phyloP scores from a whole-genome alignment of 2,888 invertebrate species.

The Mimumesa dahlbomi region DNA sequence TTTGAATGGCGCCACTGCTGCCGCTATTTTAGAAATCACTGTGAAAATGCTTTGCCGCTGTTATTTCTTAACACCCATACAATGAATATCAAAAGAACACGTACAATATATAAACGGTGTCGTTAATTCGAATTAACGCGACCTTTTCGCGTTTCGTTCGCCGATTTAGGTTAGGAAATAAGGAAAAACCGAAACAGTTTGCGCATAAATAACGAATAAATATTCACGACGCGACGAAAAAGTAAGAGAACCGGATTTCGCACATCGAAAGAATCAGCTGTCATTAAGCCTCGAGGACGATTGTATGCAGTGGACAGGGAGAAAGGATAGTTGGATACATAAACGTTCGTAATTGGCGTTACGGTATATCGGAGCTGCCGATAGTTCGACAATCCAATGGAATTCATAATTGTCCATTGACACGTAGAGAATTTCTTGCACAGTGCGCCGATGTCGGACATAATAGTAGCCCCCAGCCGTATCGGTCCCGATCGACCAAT shows the following conservation, averaged over 20 bases:
- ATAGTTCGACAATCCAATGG: conserved; percentile 54
- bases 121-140: not conserved
- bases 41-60: no score
- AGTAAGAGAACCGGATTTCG: conserved; percentile 43
- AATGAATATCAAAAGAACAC: no score
- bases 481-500: conserved; percentile 31
- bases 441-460: conserved; percentile 30
- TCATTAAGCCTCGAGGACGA: conserved; percentile 45
- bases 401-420: conserved; percentile 59
- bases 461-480: conserved; percentile 10
- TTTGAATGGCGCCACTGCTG: no score
- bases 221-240: conserved; percentile 20
- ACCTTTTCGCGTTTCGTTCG: not conserved
- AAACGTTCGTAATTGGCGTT: conserved; percentile 38
- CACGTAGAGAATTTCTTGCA: conserved; percentile 56
- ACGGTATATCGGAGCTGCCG: conserved; percentile 32
- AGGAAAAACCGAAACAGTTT: not conserved
- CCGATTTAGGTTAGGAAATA: not conserved
- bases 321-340: conserved; percentile 43
- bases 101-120: not conserved
- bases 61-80: no score
- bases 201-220: conserved; percentile 1
- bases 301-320: conserved; percentile 17
- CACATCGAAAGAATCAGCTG: conserved; percentile 9
- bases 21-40: no score